phyloP scores from a whole-genome alignment of 1,140 invertebrate species.

The Microplitis demolitor region DNA sequence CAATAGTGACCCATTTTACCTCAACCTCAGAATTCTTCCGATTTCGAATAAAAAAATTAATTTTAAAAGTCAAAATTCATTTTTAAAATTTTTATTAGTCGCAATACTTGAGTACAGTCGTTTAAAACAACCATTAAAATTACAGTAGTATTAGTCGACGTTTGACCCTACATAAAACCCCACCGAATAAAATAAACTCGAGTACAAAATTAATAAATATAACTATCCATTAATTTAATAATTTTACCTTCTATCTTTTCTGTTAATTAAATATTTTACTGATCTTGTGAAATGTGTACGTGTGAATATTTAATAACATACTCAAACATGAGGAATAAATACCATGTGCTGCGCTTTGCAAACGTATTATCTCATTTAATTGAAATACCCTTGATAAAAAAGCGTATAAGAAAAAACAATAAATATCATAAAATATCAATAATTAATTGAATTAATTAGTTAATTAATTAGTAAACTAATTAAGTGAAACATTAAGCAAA shows the following conservation, averaged over 20 bases:
- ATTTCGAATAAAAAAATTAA: too few relatives aligned
- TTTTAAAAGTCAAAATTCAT: too few relatives aligned
- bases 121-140: too few relatives aligned
- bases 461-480: neutral
- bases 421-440: neutral
- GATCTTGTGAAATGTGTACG: neutral
- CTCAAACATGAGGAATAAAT: neutral
- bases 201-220: too few relatives aligned
- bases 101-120: too few relatives aligned
- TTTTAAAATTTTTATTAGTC: too few relatives aligned
- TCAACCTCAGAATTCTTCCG: too few relatives aligned
- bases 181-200: neutral
- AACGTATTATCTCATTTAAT: slow-evolving; percentile 6
- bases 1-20: too few relatives aligned
- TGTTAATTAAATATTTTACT: neutral
- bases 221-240: neutral
- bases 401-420: neutral
- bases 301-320: slow-evolving; percentile 11
- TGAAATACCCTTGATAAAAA: neutral
- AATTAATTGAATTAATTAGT: neutral
- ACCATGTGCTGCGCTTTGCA: neutral
- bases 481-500: neutral
- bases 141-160: too few relatives aligned
- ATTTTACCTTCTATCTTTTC: neutral
- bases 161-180: too few relatives aligned